These are phyloP conservation scores for Monochamus alternatus DNA, from an alignment of 2,888 invertebrate genomes.

Conservation along the genomic window DNA sequence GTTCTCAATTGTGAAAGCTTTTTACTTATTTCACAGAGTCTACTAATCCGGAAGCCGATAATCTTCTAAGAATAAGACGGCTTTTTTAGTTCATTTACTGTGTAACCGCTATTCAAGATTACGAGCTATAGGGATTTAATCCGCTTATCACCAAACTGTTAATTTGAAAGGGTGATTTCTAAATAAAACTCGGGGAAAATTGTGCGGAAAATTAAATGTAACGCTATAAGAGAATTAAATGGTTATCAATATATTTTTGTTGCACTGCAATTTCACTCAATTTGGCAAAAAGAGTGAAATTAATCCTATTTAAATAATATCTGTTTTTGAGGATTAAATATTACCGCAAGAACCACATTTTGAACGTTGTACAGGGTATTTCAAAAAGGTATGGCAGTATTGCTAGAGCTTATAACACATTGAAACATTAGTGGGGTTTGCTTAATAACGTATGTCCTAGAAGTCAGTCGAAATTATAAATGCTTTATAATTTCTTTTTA, in stretches of 20 bases:
- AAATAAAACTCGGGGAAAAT: constrained; percentile 22
- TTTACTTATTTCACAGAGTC: constrained; percentile 6
- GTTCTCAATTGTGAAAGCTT: not conserved
- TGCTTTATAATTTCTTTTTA: too few species aligned
- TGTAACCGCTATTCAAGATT: constrained; percentile 22
- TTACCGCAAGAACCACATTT: too few species aligned
- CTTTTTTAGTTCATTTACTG: constrained; percentile 26
- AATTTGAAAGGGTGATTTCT: constrained; percentile 34
- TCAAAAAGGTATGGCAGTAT: too few species aligned
- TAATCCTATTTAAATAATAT: too few species aligned
- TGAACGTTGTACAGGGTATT: too few species aligned
- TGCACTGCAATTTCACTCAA: constrained; percentile 2
- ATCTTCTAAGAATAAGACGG: constrained; percentile 30
- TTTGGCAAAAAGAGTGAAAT: not conserved
- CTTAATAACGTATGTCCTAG: too few species aligned
- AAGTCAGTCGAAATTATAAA: too few species aligned
- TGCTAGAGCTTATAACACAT: too few species aligned
- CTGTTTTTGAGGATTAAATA: too few species aligned
- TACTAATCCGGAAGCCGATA: constrained; percentile 34
- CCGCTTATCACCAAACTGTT: constrained; percentile 28
- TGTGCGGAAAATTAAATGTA: constrained; percentile 5
- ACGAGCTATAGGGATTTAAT: constrained; percentile 16
- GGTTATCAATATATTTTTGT: not conserved
- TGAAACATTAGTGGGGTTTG: too few species aligned
- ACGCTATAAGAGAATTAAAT: not conserved